A percentile compares a stretch with the other conserved stretches of the same genome.
Evolutionary conservation across 2,888 invertebrate genomes (phyloP).

Genomic region (Papilio gigon): DNA sequence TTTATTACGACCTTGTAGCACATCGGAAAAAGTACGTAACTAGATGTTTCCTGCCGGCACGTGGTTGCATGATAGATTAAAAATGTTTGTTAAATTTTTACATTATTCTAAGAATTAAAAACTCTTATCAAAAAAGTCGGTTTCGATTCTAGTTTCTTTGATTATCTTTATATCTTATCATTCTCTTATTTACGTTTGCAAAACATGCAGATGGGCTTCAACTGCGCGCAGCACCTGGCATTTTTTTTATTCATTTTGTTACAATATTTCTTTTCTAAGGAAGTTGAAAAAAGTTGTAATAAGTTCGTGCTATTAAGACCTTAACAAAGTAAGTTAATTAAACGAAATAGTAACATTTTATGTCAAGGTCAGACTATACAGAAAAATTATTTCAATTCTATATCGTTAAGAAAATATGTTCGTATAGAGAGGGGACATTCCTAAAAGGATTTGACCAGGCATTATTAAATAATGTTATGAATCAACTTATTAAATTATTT

Average conservation of each 20-base stretch:
- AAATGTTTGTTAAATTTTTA: neutral
- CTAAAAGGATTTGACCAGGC: neutral
- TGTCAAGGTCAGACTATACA: neutral
- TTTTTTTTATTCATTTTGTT: neutral
- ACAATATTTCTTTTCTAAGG: neutral
- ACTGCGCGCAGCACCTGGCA: conserved; percentile 10
- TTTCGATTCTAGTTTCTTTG: neutral
- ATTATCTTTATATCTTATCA: neutral
- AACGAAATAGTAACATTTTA: neutral
- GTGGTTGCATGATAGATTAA: neutral
- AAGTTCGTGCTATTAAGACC: neutral
- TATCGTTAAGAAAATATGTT: neutral
- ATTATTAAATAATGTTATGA: neutral
- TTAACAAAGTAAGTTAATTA: neutral
- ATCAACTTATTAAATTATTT: neutral
- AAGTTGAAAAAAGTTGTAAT: neutral
- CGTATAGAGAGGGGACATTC: no score
- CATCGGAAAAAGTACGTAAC: neutral
- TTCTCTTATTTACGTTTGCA: conserved; percentile 23
- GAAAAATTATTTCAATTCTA: neutral
- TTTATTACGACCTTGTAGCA: conserved; percentile 13
- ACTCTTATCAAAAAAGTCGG: neutral
- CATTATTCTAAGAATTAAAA: neutral
- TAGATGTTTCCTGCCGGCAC: neutral
- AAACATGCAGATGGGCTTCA: conserved; percentile 32